Conservation (phyloP, 2,113 vertebrate species). For the Cavia aperea region DNA sequence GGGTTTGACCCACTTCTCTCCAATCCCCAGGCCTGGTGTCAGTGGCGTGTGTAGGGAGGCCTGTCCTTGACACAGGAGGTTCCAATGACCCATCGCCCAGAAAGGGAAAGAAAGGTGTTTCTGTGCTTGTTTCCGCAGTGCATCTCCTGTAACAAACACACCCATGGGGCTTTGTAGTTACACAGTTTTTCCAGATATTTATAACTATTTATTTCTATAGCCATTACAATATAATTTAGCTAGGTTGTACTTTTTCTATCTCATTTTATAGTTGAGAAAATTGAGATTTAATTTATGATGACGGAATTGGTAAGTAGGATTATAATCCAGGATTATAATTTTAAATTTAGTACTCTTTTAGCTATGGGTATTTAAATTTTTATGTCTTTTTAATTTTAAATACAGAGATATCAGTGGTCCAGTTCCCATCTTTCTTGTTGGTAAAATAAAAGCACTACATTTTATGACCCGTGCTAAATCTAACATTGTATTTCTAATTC, state of each 20-base stretch:
- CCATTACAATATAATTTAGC: background rate
- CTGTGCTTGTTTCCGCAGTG: background rate
- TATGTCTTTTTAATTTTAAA: constrained; percentile 2
- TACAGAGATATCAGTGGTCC: background rate
- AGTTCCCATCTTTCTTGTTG: background rate
- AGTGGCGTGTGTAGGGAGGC: background rate
- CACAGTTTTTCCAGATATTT: background rate
- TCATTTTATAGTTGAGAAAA: constrained; percentile 17
- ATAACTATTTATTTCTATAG: background rate
- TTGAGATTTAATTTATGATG: background rate
- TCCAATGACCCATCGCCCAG: background rate
- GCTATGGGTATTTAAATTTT: constrained; percentile 15
- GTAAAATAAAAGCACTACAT: background rate
- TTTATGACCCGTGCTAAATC: background rate
- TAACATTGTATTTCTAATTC: constrained; percentile 24
- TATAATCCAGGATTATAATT: constrained; percentile 1
- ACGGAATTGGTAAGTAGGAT: background rate
- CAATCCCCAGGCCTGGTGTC: background rate
- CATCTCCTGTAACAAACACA: background rate
- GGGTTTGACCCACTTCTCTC: background rate
- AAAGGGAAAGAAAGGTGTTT: background rate
- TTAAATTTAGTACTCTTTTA: constrained; percentile 1
- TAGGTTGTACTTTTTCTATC: background rate
- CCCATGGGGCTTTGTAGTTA: background rate
- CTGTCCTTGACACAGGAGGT: background rate